Percentiles rank a stretch among this genome's conserved stretches.
phyloP scores from a whole-genome alignment of 2,797 vertebrate species.

The Phyllotis vaccarum region DNA sequence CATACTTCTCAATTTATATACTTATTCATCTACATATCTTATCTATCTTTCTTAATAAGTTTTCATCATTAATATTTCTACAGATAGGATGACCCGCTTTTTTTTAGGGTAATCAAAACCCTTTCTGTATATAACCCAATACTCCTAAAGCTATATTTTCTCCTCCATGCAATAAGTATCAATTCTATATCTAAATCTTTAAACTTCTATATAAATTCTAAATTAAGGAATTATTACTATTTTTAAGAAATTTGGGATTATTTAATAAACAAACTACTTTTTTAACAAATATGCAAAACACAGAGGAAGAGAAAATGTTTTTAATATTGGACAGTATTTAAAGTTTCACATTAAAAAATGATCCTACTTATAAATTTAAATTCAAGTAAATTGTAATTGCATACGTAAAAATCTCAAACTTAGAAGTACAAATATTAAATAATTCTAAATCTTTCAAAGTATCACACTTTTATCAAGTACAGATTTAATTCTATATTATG shows the following conservation, averaged over 20 bases:
- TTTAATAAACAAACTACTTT: neutral
- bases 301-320: neutral
- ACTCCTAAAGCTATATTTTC: neutral
- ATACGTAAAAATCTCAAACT: neutral
- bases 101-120: neutral
- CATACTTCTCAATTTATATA: too few relatives aligned
- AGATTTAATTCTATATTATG: constrained; percentile 50
- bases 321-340: neutral
- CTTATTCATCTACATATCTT: neutral
- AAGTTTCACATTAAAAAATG: neutral
- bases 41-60: neutral
- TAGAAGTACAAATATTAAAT: constrained; percentile 49
- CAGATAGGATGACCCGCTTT: neutral
- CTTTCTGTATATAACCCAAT: neutral
- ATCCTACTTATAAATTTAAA: neutral
- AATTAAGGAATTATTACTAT: neutral
- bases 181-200: constrained; percentile 11
- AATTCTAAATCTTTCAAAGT: neutral
- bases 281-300: neutral
- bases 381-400: neutral
- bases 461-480: neutral
- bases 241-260: neutral
- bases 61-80: too few relatives aligned
- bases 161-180: neutral
- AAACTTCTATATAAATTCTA: neutral